Percentiles rank a stretch among this genome's conserved stretches.
Evolutionary conservation across 2,797 vertebrate species (phyloP).

Genomic region (Uromys caudimaculatus): DNA sequence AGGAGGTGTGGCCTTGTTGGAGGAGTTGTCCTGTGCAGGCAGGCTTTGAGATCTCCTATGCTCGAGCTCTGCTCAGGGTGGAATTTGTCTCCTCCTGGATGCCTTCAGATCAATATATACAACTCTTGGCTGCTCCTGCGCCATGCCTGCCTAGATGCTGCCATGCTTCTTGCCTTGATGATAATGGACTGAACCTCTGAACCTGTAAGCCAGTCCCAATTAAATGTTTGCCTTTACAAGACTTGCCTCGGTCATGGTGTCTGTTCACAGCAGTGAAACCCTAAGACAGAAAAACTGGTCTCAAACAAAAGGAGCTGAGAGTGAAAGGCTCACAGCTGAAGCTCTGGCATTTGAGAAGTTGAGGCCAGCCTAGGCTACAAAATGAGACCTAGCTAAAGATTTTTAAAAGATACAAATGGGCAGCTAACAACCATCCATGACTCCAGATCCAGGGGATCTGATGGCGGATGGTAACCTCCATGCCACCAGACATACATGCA

Average conservation of each 20-base stretch:
- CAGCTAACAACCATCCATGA: background rate
- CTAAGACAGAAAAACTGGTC: background rate
- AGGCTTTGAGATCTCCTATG: background rate
- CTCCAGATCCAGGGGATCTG: background rate
- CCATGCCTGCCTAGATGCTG: background rate
- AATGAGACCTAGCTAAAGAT: background rate
- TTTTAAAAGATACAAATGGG: background rate
- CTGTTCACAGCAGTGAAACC: background rate
- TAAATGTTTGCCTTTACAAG: background rate
- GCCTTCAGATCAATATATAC: background rate
- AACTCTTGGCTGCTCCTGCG: no score
- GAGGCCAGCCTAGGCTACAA: background rate
- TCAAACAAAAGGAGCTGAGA: background rate
- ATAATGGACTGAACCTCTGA: background rate
- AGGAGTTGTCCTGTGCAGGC: background rate
- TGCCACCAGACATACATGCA: background rate
- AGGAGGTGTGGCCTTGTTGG: background rate
- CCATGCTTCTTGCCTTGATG: background rate
- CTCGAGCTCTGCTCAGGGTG: background rate
- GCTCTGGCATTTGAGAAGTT: background rate
- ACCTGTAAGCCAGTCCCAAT: background rate
- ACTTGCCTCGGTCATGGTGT: background rate
- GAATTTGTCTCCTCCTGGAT: background rate
- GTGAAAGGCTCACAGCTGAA: background rate
- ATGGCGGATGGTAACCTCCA: background rate